A percentile compares a stretch with the other conserved stretches of the same genome.
Evolutionary conservation across 2,888 invertebrate genomes (phyloP).

Genomic region (Pyrochroa serraticornis): DNA sequence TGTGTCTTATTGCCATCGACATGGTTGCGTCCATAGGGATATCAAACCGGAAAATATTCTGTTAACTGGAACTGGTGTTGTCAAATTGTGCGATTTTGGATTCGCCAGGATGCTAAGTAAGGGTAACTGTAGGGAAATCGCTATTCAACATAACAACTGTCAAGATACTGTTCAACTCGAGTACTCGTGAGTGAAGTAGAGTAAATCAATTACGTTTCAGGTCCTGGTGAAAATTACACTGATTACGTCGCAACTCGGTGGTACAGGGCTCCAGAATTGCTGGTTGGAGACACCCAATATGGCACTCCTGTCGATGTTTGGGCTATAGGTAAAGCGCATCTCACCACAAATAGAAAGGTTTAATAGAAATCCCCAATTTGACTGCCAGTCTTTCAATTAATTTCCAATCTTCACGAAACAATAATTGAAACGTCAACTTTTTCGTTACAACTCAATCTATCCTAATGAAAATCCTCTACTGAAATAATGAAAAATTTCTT

Average conservation of each 20-base stretch:
- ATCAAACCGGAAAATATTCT: constrained; percentile 99
- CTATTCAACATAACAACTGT: constrained; percentile 1
- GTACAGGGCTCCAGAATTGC: constrained; percentile 96
- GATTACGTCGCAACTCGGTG: constrained; percentile 99
- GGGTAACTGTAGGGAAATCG: constrained; percentile 38
- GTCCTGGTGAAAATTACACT: constrained; percentile 96
- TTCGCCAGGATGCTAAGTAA: constrained; percentile 94
- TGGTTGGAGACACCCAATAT: constrained; percentile 95
- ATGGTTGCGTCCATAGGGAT: constrained; percentile 95
- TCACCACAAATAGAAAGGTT: too few relatives aligned
- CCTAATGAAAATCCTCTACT: too few relatives aligned
- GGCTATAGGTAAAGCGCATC: constrained; percentile 88
- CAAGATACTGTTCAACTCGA: too few relatives aligned
- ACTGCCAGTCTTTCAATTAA: too few relatives aligned
- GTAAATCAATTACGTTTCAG: constrained; percentile 54
- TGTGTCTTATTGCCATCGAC: constrained; percentile 94
- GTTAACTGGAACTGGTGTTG: constrained; percentile 88
- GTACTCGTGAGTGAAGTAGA: too few relatives aligned
- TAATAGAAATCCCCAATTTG: too few relatives aligned
- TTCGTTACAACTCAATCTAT: too few relatives aligned
- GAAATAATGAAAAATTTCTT: constrained; percentile 19
- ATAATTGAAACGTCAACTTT: too few relatives aligned
- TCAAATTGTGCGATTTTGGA: constrained; percentile 98
- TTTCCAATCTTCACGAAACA: too few relatives aligned
- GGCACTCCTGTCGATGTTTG: constrained; percentile 95